Evolutionary conservation across 2,888 invertebrate species (phyloP).

Genomic region (Gnatocerus cornutus): DNA sequence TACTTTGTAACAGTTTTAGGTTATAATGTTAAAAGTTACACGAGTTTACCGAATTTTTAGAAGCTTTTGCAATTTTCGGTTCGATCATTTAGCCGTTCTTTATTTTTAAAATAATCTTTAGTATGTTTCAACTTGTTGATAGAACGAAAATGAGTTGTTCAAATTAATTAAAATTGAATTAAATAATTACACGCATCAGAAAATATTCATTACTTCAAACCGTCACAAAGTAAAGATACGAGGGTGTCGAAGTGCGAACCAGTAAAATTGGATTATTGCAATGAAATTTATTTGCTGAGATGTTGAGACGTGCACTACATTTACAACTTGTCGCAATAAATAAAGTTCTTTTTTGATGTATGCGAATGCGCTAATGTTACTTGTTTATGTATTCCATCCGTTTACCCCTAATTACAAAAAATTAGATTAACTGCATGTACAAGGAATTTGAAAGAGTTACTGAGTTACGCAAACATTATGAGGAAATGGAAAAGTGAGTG

Average conservation of each 20-base stretch:
- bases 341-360: conserved; percentile 14
- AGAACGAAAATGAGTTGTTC: neutral
- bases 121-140: conserved; percentile 19
- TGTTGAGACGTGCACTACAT: conserved; percentile 22
- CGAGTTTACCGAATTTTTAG: conserved; percentile 51
- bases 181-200: conserved; percentile 25
- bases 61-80: conserved; percentile 38
- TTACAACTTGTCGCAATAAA: conserved; percentile 12
- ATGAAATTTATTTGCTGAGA: conserved; percentile 14
- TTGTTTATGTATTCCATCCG: conserved; percentile 13
- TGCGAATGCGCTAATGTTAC: neutral
- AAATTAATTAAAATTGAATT: conserved; percentile 16
- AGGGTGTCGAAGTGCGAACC: conserved; percentile 1
- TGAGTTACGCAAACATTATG: neutral
- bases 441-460: conserved; percentile 5
- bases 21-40: conserved; percentile 55
- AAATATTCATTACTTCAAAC: conserved; percentile 1
- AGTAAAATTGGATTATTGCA: conserved; percentile 26
- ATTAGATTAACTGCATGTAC: conserved; percentile 2
- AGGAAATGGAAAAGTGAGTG: conserved; percentile 20
- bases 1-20: conserved; percentile 56
- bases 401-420: conserved; percentile 5
- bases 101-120: conserved; percentile 25
- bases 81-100: conserved; percentile 32
- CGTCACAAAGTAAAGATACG: conserved; percentile 5